Evolutionary conservation across 2,888 invertebrate species (phyloP), one percentile per base, ranked within the genome.

Genomic region (Glaucopsyche alexis): DNA sequence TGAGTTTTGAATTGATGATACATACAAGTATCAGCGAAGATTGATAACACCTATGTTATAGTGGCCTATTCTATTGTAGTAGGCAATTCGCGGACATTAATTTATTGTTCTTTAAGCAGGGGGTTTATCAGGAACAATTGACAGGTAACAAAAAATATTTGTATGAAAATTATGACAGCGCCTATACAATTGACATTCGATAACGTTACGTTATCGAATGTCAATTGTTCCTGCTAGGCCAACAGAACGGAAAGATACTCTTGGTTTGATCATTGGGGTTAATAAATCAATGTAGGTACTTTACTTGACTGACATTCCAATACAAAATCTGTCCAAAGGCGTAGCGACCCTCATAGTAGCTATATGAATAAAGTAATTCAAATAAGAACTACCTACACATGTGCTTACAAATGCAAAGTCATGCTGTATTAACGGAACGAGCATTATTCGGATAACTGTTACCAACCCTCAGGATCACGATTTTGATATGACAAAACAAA

Each of bases 361-460:
- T 60, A 19, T 60, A 19, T 60, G 19, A 19, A 60, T 11, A 29
- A 29, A 29, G 29, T 29, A 60, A 60, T 9, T 60, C 29, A 60
- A 16, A 60, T 60, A 60, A 60, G 19, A 60, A 11, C 19, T 60
- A 60, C 29, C 19, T 60, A 60, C 29, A 60, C 60, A 29, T 60
- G 38, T 69, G 69, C 49, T 45, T 13, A 67, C 67, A 49, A 19
- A 69, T 69, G 69, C 69, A 49, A 13, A 69, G 47, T 29, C 69
- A 47, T 49, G 49, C 49, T 16, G n/a, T 69, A 69, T 69, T 69
- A 69, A 67, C 67, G 42, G 67, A 47, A 47, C 69, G 79, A 84
- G 82, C 80, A 85, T 84, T 84, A 87, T 85, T 84, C 85, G 84
- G 82, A 81, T 80, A 80, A 84, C 72, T 74, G 73, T 74, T 74